Base-by-base conservation (phyloP, 2,797 vertebrate genomes). In the Thunnus albacares region DNA sequence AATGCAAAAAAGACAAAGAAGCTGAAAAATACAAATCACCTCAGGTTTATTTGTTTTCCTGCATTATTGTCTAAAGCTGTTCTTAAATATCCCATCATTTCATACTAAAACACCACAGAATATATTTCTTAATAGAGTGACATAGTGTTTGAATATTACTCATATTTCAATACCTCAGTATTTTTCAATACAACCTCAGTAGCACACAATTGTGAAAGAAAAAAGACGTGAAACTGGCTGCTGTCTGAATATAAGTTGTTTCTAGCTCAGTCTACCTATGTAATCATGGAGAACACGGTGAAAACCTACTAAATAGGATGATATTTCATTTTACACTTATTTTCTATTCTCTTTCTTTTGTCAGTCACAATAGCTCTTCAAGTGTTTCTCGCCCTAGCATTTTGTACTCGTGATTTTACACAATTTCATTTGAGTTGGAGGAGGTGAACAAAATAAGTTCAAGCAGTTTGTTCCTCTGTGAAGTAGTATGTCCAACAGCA, bases 1-100 rank as follows among this genome's bases (percentile, higher is more conserved):
- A 61, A 59, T 22, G 18, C 67, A 30, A 24, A 35, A 56, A 58
- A n/a, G 7, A 67, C 17, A 52, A 73, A 75, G 41, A 11, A 45
- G 57, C 10, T 60, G 33, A 38, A 57, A 71, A 38, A 38, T 30
- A 67, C 20, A 4, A 75, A 64, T 71, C 17, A 2, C 17, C 47
- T 75, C 30, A 6, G 38, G 24, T 59, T 51, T 24, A 35, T 74
- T 79, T 38, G 51, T 43, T 49, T 12, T 1, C 22, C 12, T 41
- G 60, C 53, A 53, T 52, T 28, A 49, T 49, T 49, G 5, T 49
- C 2, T 18, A 49, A 49, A 20, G 6, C 17, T 49, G 15, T 18
- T 49, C 45, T 49, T 17, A 18, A 17, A 18, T 17, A 49, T 49
- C 6, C 18, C 15, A 38, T 38, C 38, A 38, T 38, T 59, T 70